Percentiles rank a stretch among this genome's conserved stretches.
phyloP scores from a whole-genome alignment of 2,888 invertebrate species.

The Leptopilina drosophilae region DNA sequence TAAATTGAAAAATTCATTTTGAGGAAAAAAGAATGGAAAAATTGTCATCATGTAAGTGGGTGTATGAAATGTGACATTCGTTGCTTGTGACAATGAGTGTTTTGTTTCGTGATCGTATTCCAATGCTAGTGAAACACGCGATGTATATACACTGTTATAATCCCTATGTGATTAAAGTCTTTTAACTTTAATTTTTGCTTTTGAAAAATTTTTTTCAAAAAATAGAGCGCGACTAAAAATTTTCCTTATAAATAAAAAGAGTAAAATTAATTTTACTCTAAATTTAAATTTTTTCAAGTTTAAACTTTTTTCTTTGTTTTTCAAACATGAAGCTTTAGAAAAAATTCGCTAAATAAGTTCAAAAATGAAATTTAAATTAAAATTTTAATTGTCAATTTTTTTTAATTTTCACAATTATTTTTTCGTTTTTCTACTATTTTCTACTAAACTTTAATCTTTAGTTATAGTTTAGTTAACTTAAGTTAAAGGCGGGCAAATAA shows the following conservation, averaged over 20 bases:
- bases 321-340: too few relatives aligned
- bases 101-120: slow-evolving; percentile 25
- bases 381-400: too few relatives aligned
- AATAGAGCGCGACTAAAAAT: neutral
- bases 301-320: too few relatives aligned
- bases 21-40: neutral
- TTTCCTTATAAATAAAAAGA: neutral
- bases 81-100: neutral
- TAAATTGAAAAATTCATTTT: neutral
- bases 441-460: too few relatives aligned
- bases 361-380: too few relatives aligned
- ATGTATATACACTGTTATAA: slow-evolving; percentile 38
- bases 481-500: too few relatives aligned
- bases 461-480: too few relatives aligned
- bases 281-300: too few relatives aligned
- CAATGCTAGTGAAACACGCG: slow-evolving; percentile 19
- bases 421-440: too few relatives aligned
- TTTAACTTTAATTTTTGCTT: slow-evolving; percentile 17
- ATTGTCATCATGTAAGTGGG: slow-evolving; percentile 12
- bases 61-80: neutral
- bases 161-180: slow-evolving; percentile 13
- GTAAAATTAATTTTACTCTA: neutral
- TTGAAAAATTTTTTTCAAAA: neutral
- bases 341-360: too few relatives aligned
- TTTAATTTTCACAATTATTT: too few relatives aligned